Evolutionary conservation across 2,888 invertebrate species (phyloP), one percentile per base, ranked within the genome.

Genomic region (Antitype chi): DNA sequence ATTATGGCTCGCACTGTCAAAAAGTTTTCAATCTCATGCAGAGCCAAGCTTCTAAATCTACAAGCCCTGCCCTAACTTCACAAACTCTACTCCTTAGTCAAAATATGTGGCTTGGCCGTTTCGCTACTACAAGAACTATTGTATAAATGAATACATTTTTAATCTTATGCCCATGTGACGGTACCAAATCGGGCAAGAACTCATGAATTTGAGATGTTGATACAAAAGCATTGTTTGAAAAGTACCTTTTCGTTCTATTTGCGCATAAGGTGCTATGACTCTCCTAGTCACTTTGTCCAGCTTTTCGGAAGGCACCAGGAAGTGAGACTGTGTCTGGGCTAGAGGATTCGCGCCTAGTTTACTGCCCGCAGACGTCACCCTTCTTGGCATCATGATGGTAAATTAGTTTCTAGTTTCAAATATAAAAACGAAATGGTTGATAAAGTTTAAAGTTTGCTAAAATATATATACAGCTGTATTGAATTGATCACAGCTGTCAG

Each of bases 211-310:
- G 38, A 59, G 32, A 32, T 32, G 28, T 60, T 55, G 13, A n/a
- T n/a, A n/a, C 43, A 43, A 43, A 60, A 38, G 6, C 38, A 49
- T 20, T 23, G 13, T 20, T 23, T 47, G 1, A 20, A 57, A 62
- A 32, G 4, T 70, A 1, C 95, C 96, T 74, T 94, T 96, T 53
- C 96, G 87, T 85, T 95, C 95, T 69, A 96, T 96, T 78, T 95
- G 96, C 0, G 96, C 97, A 85, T 97, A 97, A 0, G 97, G 97
- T 0, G 97, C 97, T 70, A 97, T 97, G 0, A 97, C 97, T n/a
- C 97, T 92, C 71, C 97, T 93, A 0, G 97, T 97, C 0, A 97
- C 97, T 86, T 96, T 97, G 86, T 97, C 97, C 23, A 97, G 89
- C 76, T 94, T 96, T 7, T 96, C 96, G 0, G 96, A 95, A 0